Conservation (phyloP, 2,797 vertebrate species). For the Glyptemys insculpta region DNA sequence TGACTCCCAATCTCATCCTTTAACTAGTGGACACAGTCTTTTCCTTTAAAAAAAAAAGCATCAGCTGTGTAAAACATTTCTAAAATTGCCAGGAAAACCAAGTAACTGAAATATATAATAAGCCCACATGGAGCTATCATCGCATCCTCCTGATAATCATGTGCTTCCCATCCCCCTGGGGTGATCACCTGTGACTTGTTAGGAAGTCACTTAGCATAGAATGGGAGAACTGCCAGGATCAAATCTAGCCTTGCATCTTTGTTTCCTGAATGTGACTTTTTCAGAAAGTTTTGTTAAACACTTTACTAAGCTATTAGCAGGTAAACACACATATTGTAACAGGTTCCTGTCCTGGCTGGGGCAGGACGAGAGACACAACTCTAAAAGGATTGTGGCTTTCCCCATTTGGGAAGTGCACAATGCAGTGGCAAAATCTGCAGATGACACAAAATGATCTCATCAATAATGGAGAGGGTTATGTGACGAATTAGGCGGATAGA, state of each 20-base stretch:
- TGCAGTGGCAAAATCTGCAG: conserved; percentile 27
- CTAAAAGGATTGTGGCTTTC: neutral
- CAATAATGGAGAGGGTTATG: neutral
- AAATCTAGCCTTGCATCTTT: neutral
- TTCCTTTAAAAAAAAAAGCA: neutral
- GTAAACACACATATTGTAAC: neutral
- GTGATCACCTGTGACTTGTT: neutral
- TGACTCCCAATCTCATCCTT: conserved; percentile 6
- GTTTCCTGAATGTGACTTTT: conserved; percentile 16
- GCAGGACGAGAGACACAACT: neutral
- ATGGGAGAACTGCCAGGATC: conserved; percentile 1
- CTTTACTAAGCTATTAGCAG: neutral
- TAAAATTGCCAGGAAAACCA: conserved; percentile 1
- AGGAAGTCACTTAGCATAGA: neutral
- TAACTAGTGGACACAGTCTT: neutral
- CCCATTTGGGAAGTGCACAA: neutral
- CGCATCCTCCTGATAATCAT: neutral
- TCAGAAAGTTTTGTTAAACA: conserved; percentile 31
- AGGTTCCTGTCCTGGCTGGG: neutral
- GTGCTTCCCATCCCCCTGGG: neutral
- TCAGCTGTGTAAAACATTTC: conserved; percentile 23
- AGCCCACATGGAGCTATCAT: neutral
- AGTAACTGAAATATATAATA: neutral
- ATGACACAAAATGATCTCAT: neutral
- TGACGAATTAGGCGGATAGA: neutral